Base-by-base conservation (phyloP, 2,888 invertebrate genomes). In the Plebejus anna region DNA sequence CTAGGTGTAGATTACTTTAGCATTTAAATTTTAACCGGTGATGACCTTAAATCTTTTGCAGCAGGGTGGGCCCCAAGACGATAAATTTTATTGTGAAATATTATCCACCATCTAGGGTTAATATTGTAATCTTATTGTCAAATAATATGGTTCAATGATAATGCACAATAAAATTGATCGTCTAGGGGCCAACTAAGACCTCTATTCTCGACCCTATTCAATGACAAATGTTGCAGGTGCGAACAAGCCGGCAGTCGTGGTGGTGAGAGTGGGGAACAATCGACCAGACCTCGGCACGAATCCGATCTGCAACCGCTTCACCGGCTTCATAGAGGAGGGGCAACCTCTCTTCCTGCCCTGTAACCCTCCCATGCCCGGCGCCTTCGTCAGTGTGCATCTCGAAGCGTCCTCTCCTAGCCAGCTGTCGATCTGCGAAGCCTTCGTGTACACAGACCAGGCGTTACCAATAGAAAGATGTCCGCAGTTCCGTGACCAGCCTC, bases 281-380 rank as follows among this genome's bases (percentile, higher is more conserved):
- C 95, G 98, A 0, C 98, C 98, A 0, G 98, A 98, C 88, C 92
- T 98, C 78, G 98, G 97, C 77, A 97, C 97, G 38, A 98, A 98
- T 89, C 98, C 98, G 0, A 96, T 98, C 82, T 98, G 98, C 92
- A 98, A 98, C 91, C 95, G 97, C 4, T 98, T 97, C 90, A 97
- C 96, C 6, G 98, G 98, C 1, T 96, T 96, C 79, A 90, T 98
- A 13, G 97, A 98, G 86, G 98, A 98, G 87, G 98, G 98, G 0
- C 97, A 98, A 84, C 98, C 98, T 0, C 94, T 98, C 6, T 98
- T 98, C 91, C 90, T 98, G 75, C 98, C 98, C 0, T 98, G 98
- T 92, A 98, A 98, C 89, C 98, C 98, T 1, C 98, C 98, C 0
- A 98, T 98, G 97, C 98, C 98, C 0, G 98, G 98, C 0, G 98